phyloP scores from a whole-genome alignment of 2,888 invertebrate genomes.

The Cataglyphis altisquamis region DNA sequence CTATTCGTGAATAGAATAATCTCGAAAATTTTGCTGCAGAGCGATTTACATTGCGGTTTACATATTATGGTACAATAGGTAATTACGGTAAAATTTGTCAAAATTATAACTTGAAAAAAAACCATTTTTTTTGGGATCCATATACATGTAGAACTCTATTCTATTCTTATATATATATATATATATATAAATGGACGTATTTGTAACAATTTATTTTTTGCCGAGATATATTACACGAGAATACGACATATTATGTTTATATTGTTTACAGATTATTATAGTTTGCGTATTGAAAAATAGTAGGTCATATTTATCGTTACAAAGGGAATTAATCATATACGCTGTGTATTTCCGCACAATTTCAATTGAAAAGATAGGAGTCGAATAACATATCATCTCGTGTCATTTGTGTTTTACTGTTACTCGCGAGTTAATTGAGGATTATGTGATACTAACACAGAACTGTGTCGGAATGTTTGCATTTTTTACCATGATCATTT shows the following conservation, averaged over 20 bases:
- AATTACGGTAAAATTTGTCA: not conserved
- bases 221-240: not conserved
- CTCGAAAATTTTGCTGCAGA: not conserved
- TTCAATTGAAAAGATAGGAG: not conserved
- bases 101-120: not conserved
- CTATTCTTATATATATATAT: not conserved
- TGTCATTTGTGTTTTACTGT: not conserved
- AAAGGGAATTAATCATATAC: not conserved
- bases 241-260: not conserved
- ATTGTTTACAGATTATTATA: not conserved
- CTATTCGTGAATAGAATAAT: conserved; percentile 43
- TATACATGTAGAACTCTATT: not conserved
- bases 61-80: not conserved
- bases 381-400: not conserved
- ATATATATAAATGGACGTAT: not conserved
- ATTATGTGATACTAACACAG: conserved; percentile 16
- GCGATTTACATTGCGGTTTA: not conserved
- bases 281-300: not conserved
- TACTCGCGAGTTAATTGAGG: conserved; percentile 21
- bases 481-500: conserved; percentile 63
- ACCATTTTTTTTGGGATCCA: not conserved
- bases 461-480: conserved; percentile 45
- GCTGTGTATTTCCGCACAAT: not conserved
- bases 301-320: not conserved
- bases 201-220: not conserved